phyloP scores from a whole-genome alignment of 2,797 vertebrate species.

The Ptychadena robeensis region DNA sequence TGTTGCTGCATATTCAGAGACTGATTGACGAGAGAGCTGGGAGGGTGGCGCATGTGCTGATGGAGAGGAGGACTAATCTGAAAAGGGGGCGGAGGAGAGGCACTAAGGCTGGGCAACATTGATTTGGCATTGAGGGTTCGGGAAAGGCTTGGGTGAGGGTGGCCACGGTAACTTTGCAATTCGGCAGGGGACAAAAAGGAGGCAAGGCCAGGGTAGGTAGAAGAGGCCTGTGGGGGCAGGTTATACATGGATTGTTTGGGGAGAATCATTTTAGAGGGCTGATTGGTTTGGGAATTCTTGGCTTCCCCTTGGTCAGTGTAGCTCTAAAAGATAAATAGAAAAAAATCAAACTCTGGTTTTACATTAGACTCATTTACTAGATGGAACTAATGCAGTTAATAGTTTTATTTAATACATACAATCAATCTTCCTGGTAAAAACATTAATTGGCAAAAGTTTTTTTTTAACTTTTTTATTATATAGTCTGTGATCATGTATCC shows the following conservation, averaged over 20 bases:
- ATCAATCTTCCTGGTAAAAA: no score
- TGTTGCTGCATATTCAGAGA: constrained; percentile 97
- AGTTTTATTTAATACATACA: no score
- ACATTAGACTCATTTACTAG: neutral
- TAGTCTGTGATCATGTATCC: constrained; percentile 10
- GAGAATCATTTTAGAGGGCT: constrained; percentile 90
- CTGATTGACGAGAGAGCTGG: constrained; percentile 92
- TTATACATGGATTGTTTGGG: constrained; percentile 92
- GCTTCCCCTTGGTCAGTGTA: constrained; percentile 90
- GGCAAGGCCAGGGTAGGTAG: constrained; percentile 88
- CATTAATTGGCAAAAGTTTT: no score
- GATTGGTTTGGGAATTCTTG: constrained; percentile 86
- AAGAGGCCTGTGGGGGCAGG: constrained; percentile 88
- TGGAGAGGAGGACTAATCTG: constrained; percentile 94
- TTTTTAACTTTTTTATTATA: no score
- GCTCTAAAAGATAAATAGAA: constrained; percentile 76
- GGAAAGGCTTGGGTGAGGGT: constrained; percentile 85
- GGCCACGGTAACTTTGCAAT: constrained; percentile 89
- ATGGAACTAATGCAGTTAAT: no score
- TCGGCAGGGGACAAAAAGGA: constrained; percentile 91
- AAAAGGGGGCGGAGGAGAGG: constrained; percentile 90
- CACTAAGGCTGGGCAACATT: constrained; percentile 94
- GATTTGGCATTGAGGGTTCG: constrained; percentile 87
- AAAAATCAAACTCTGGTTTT: neutral
- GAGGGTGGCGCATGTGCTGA: constrained; percentile 89